These are phyloP conservation scores for Pterostichus niger DNA, from an alignment of 2,888 invertebrate genomes.

Conservation along the genomic window DNA sequence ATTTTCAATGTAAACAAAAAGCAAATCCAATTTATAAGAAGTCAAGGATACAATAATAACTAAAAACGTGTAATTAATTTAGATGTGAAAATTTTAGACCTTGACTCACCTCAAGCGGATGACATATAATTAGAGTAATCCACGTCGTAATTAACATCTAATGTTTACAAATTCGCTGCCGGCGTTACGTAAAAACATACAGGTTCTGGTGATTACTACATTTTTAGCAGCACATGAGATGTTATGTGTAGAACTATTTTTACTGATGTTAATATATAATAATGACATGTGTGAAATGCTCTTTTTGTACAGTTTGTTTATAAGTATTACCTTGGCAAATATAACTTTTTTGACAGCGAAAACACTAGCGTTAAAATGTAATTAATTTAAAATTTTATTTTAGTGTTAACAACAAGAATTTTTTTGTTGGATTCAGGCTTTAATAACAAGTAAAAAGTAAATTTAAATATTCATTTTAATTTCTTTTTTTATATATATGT, in stretches of 20 bases:
- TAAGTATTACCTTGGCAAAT: slow-evolving; percentile 9
- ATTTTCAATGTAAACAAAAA: slow-evolving; percentile 11
- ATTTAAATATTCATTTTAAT: too few relatives aligned
- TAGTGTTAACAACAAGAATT: too few relatives aligned
- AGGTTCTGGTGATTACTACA: background rate
- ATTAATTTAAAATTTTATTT: too few relatives aligned
- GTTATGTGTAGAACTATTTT: slow-evolving; percentile 21
- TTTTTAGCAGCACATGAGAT: background rate
- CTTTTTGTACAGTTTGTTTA: slow-evolving; percentile 11
- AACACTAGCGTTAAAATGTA: too few relatives aligned
- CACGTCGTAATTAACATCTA: slow-evolving; percentile 7
- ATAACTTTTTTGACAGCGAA: background rate
- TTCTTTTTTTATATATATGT: too few relatives aligned
- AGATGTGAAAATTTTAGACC: slow-evolving; percentile 27
- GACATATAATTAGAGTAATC: slow-evolving; percentile 28
- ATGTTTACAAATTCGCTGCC: slow-evolving; percentile 14
- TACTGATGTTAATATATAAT: background rate
- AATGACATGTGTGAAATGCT: background rate
- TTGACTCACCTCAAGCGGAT: slow-evolving; percentile 22
- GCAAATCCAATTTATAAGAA: slow-evolving; percentile 9
- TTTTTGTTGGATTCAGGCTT: too few relatives aligned
- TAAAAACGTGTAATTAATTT: slow-evolving; percentile 34
- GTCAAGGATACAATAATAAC: slow-evolving; percentile 28
- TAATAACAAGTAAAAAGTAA: too few relatives aligned
- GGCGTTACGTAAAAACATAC: slow-evolving; percentile 4